Conservation (phyloP, 1,140 invertebrate genomes). For the Pachypeltis micranthus region DNA sequence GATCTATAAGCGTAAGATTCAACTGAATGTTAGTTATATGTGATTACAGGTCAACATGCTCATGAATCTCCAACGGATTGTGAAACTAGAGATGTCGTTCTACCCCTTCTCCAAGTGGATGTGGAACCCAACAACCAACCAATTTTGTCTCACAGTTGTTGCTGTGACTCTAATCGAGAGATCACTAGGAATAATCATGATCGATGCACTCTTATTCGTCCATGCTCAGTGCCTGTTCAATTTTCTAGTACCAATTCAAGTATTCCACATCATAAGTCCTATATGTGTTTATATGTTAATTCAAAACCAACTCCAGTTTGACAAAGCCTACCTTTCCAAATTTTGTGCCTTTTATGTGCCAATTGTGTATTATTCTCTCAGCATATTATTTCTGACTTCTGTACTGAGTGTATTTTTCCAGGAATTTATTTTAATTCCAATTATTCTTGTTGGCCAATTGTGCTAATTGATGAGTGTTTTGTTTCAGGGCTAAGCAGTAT, state of each 20-base stretch:
- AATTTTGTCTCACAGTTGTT: background rate
- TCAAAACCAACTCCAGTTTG: constrained; percentile 14
- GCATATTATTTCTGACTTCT: too few relatives aligned
- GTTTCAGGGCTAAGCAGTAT: too few relatives aligned
- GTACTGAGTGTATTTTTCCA: too few relatives aligned
- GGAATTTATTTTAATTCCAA: too few relatives aligned
- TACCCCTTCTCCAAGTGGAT: constrained; percentile 9
- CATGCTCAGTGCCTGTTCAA: constrained; percentile 12
- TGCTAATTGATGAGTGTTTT: too few relatives aligned
- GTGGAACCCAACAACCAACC: background rate
- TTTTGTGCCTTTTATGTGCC: too few relatives aligned
- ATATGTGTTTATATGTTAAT: constrained; percentile 10
- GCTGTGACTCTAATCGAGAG: background rate
- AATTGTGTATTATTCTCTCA: too few relatives aligned
- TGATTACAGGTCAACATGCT: background rate
- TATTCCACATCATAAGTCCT: constrained; percentile 16
- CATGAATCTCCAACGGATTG: background rate
- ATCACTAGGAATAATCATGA: constrained; percentile 13
- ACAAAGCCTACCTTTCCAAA: too few relatives aligned
- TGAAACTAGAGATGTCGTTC: background rate
- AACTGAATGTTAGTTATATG: constrained; percentile 6
- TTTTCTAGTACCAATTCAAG: background rate
- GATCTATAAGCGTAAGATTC: background rate
- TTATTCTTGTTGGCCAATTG: too few relatives aligned
- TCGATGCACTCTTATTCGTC: background rate